Percentiles rank a stretch among this genome's conserved stretches.
Conservation (phyloP, 2,113 vertebrate species). For the Pelobates fuscus region DNA sequence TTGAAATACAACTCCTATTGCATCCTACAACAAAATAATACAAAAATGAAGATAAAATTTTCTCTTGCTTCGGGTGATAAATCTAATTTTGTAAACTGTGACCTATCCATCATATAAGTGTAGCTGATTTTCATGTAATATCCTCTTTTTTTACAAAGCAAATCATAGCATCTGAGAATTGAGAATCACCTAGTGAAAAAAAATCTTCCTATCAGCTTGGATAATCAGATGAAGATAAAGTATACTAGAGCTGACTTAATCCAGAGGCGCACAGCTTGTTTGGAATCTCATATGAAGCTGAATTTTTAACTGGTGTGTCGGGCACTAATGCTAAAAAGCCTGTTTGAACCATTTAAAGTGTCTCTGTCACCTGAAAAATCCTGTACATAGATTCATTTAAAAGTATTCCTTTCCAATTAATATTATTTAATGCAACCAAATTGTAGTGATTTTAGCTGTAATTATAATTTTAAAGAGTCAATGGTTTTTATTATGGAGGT, state of each 20-base stretch:
- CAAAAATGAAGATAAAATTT: constrained; percentile 20
- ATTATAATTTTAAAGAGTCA: too few species aligned
- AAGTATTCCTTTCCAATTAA: too few species aligned
- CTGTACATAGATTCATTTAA: too few species aligned
- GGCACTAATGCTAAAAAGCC: neutral
- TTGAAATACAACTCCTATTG: neutral
- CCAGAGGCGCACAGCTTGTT: neutral
- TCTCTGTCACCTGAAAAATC: too few species aligned
- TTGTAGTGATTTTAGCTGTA: too few species aligned
- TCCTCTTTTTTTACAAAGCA: constrained; percentile 11
- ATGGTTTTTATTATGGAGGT: too few species aligned
- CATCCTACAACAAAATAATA: constrained; percentile 17
- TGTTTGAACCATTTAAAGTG: too few species aligned
- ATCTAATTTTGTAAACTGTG: constrained; percentile 26
- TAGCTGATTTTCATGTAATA: constrained; percentile 27
- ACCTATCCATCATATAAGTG: constrained; percentile 28
- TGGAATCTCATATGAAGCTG: neutral
- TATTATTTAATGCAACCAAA: too few species aligned
- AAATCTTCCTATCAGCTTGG: neutral
- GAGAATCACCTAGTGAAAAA: neutral
- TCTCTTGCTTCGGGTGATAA: constrained; percentile 27
- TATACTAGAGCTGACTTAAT: neutral
- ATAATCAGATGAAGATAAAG: constrained; percentile 6
- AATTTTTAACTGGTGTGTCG: neutral
- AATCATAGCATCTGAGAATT: neutral